These are phyloP conservation scores for Chloropsis cyanopogon DNA, from an alignment of 2,113 vertebrate genomes.

Conservation along the genomic window DNA sequence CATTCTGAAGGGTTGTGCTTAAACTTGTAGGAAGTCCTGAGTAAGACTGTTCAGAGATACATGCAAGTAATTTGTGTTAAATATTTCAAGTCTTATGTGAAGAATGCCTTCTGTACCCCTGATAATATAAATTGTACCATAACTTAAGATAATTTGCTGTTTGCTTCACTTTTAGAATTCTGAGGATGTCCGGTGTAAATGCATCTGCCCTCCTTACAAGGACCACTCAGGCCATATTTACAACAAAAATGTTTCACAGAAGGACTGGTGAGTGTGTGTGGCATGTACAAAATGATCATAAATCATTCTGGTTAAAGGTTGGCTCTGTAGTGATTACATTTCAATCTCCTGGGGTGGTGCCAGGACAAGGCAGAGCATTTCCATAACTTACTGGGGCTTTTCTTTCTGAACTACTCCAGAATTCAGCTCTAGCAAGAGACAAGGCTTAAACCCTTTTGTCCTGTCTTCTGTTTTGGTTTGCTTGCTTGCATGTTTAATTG, in stretches of 20 bases:
- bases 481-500: not conserved
- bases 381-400: not conserved
- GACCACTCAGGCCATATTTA: conserved; percentile 88
- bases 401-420: not conserved
- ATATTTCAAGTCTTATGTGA: not conserved
- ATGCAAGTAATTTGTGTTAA: not conserved
- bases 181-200: conserved; percentile 95
- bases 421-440: not conserved
- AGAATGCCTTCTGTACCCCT: not conserved
- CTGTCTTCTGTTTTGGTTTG: not conserved
- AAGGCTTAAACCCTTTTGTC: not conserved
- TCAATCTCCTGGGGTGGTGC: not conserved
- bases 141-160: not conserved
- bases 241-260: conserved; percentile 95
- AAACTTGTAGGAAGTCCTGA: not conserved
- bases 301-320: not conserved
- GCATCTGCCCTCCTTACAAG: conserved; percentile 97
- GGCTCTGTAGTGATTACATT: not conserved
- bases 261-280: conserved; percentile 88
- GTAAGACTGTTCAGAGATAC: not conserved
- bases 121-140: not conserved
- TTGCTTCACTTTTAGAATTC: conserved; percentile 80
- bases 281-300: not conserved
- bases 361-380: not conserved
- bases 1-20: not conserved